Conservation (phyloP, 1,140 invertebrate species). For the Trichonephila inaurata region DNA sequence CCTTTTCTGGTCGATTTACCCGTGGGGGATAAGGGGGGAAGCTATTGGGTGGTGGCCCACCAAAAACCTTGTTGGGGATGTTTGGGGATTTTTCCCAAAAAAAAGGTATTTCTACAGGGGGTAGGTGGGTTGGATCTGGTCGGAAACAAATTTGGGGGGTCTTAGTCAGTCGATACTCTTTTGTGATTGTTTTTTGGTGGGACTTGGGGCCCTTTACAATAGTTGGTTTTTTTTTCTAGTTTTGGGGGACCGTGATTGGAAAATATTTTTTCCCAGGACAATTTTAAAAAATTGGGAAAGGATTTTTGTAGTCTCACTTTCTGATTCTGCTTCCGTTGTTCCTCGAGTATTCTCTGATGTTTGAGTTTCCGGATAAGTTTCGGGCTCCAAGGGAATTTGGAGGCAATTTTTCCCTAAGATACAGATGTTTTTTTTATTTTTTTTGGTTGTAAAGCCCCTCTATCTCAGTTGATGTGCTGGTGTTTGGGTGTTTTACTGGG, state of each 20-base stretch:
- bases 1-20: not conserved
- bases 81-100: slow-evolving; percentile 71
- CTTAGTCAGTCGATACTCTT: slow-evolving; percentile 47
- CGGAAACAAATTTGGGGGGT: not conserved
- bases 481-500: slow-evolving; percentile 40
- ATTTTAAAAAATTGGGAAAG: slow-evolving; percentile 11
- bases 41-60: slow-evolving; percentile 45
- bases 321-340: not conserved
- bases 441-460: slow-evolving; percentile 7
- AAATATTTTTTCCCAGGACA: slow-evolving; percentile 64
- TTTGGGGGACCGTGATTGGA: slow-evolving; percentile 66
- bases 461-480: not conserved
- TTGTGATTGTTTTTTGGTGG: slow-evolving; percentile 70
- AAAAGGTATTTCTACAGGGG: slow-evolving; percentile 23
- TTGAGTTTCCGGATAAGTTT: slow-evolving; percentile 61
- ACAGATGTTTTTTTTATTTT: not conserved
- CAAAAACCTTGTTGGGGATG: slow-evolving; percentile 40
- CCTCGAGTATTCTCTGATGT: not conserved
- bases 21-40: slow-evolving; percentile 38
- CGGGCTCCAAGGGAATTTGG: slow-evolving; percentile 58
- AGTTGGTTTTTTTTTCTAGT: not conserved
- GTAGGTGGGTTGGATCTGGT: slow-evolving; percentile 39
- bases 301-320: not conserved
- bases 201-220: not conserved
- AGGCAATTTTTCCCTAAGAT: not conserved